Evolutionary conservation across 2,888 invertebrate species (phyloP), one percentile per base, ranked within the genome.

Genomic region (Netelia fuscicornis): DNA sequence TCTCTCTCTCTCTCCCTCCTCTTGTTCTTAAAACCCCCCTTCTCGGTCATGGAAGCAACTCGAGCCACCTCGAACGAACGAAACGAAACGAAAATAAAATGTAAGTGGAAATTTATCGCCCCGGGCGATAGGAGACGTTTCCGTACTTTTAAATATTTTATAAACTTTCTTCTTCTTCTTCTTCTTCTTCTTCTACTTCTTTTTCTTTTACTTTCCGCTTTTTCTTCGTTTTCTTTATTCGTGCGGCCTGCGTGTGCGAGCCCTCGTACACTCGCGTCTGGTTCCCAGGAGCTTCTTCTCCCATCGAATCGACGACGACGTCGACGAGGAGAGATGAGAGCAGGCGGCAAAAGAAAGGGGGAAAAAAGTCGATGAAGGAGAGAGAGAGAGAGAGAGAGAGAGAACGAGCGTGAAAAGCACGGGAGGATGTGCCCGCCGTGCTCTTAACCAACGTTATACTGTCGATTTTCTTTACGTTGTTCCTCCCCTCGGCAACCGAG

Each of bases 91-190:
- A 93, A 93, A 93, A 93, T 93, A 93, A 93, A 93, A 93, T 93
- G 93, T 93, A 93, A 93, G 93, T 93, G 93, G 93, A 93, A 94
- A 94, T 94, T 94, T 94, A 94, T 93, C 92, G 93, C 94, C 92
- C 90, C 87, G 88, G 93, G 94, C 93, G 93, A 93, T 93, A 92
- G 93, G 91, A 93, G 93, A 93, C 92, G 92, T 93, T 93, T 93
- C 92, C 93, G 92, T 93, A 93, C 93, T 93, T 93, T 93, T 93
- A 93, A 93, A 93, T 93, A 93, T 93, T 93, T 93, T 93, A 93
- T 93, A 93, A 93, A 93, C 93, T 93, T 93, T 93, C 92, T 90
- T 92, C 91, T 87, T 88, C 87, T 87, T 83, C 87, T 85, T 62
- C 65, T 20, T 17, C 71, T 56, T 54, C 60, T 44, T 60, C 52